Evolutionary conservation across 64 coral and sea anemone genomes (phyloP), one percentile per base, ranked within the genome.

Genomic region (Montipora sp.): DNA sequence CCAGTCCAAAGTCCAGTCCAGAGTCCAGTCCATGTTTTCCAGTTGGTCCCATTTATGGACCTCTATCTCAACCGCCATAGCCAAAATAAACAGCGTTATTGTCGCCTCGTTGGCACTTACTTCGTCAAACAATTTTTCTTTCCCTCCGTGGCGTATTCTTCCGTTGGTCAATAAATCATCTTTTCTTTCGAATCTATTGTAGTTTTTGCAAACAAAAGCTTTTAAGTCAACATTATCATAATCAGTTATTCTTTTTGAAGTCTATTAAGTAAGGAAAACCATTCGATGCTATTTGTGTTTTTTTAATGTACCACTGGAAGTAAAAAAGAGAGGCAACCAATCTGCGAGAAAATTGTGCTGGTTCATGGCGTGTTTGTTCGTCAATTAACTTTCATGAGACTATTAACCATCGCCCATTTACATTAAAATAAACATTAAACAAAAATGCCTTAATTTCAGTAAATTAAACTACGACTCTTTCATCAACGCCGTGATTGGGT

Each of bases 191-290:
- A 5, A 15, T 60, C 16, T 18, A 18, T 57, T 81, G n/a, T 22
- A 11, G 13, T 83, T 67, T 47, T 18, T 66, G 43, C 46, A 65
- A 16, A 44, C 23, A 83, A 65, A 63, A 67, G 12, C 13, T 53
- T 60, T 55, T 85, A 13, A 24, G 49, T 72, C 61, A 85, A 71
- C 82, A 85, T 85, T 71, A 68, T 27, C 43, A 11, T 66, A 44
- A 22, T 59, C 53, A 36, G 57, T 60, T 53, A 60, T 81, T 12
- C 27, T 81, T 81, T 60, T 43, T 15, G 15, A 61, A 24, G 60
- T 63, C 9, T 21, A 12, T 10, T 3, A 73, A 73, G 61, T 73
- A 73, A 73, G 4, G 27, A 11, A 3, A 5, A 76, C 20, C 46
- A 10, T 19, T 45, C 49, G 66, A 11, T 21, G 23, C 20, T 45